These are phyloP conservation scores for Python bivittatus DNA, from an alignment of 2,113 vertebrate genomes.

Conservation along the genomic window DNA sequence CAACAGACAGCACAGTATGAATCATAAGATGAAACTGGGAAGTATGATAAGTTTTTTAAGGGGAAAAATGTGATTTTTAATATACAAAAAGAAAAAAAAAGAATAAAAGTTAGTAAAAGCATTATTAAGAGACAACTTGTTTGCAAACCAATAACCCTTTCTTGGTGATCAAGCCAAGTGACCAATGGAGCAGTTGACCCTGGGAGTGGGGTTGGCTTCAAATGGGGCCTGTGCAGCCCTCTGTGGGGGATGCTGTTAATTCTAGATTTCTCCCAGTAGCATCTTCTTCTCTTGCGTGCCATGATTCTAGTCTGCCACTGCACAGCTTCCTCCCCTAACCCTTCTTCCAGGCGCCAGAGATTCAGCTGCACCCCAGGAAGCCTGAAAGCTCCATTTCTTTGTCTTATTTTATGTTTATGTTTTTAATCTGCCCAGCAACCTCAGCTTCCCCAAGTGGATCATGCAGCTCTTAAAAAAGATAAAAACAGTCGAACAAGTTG, in stretches of 20 bases:
- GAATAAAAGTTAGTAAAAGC: not conserved
- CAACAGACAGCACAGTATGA: not conserved
- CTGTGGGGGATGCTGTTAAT: not conserved
- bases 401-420: not conserved
- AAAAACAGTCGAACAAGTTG: not conserved
- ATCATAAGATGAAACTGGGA: not conserved
- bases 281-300: not conserved
- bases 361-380: slow-evolving; percentile 14
- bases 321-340: not conserved
- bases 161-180: not conserved
- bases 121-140: not conserved
- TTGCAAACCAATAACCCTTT: not conserved
- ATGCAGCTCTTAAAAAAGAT: not conserved
- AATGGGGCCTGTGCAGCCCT: not conserved
- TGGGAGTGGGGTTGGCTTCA: not conserved
- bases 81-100: not conserved
- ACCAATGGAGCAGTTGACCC: not conserved
- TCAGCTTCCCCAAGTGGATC: not conserved
- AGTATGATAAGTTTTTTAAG: not conserved
- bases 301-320: not conserved
- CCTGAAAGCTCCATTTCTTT: not conserved
- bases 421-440: not conserved
- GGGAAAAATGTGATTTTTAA: not conserved
- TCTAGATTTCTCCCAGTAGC: not conserved
- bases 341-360: slow-evolving; percentile 4